Evolutionary conservation across 2,113 vertebrate genomes (phyloP).

Genomic region (Tiliqua scincoides): DNA sequence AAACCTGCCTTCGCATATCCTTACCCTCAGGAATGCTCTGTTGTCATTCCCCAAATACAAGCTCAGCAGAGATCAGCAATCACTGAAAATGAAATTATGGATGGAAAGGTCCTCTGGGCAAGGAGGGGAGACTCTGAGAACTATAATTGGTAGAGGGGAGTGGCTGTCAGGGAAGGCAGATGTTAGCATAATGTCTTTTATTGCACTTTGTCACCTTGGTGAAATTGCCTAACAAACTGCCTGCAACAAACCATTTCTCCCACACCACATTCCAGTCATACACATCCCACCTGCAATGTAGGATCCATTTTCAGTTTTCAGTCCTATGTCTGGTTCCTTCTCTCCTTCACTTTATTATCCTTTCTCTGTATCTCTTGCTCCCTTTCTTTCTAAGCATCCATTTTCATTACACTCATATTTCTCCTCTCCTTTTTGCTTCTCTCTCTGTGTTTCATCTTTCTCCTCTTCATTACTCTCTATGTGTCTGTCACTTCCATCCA

Average conservation of each 20-base stretch:
- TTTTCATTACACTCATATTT: neutral
- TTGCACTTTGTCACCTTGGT: slow-evolving; percentile 25
- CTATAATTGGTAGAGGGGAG: slow-evolving; percentile 61
- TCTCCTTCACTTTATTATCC: too few relatives aligned
- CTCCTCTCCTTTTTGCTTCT: neutral
- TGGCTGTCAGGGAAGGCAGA: slow-evolving; percentile 49
- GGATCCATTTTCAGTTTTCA: neutral
- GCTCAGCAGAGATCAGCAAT: slow-evolving; percentile 15
- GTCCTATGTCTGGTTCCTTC: neutral
- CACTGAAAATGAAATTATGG: slow-evolving; percentile 14
- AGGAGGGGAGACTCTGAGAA: slow-evolving; percentile 54
- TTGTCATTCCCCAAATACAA: neutral
- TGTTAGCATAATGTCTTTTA: slow-evolving; percentile 45
- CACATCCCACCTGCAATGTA: neutral
- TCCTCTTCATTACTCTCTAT: neutral
- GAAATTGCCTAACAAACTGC: neutral
- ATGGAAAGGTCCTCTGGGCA: slow-evolving; percentile 37
- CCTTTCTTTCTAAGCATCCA: neutral
- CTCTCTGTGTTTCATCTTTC: neutral
- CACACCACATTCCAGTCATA: neutral
- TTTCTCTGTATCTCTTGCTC: neutral
- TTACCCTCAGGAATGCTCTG: slow-evolving; percentile 3
- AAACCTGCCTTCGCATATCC: slow-evolving; percentile 45
- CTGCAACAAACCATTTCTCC: neutral
- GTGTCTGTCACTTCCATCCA: neutral